These are phyloP conservation scores for Drosophila longiperda DNA, from an alignment of 2,888 invertebrate genomes.

Conservation along the genomic window DNA sequence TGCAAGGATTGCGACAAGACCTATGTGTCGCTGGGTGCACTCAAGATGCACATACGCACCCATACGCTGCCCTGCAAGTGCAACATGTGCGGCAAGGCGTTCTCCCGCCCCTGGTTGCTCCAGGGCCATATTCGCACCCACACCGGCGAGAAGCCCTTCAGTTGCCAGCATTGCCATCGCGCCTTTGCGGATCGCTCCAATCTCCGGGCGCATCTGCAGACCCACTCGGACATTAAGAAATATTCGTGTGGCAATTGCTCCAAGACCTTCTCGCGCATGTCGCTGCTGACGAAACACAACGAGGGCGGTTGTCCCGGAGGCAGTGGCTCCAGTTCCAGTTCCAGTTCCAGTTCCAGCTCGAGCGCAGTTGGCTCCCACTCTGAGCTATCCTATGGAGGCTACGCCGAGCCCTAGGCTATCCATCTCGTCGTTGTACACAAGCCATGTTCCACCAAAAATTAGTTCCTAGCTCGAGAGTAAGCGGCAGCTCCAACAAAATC, in stretches of 20 bases:
- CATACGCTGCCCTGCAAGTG: constrained; percentile 99
- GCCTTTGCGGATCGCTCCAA: constrained; percentile 99
- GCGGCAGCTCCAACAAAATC: constrained; percentile 57
- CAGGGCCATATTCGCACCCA: constrained; percentile 99
- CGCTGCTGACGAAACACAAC: constrained; percentile 96
- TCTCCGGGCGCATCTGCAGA: constrained; percentile 97
- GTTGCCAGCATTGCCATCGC: constrained; percentile 96
- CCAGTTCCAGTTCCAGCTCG: constrained; percentile 40
- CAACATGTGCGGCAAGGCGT: constrained; percentile 97
- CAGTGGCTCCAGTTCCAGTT: constrained; percentile 31
- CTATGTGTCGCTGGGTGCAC: constrained; percentile 96
- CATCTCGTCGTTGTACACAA: constrained; percentile 41
- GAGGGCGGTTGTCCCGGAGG: constrained; percentile 93
- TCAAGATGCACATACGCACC: constrained; percentile 99
- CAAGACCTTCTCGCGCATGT: constrained; percentile 99
- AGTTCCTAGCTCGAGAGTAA: constrained; percentile 83
- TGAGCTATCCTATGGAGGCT: constrained; percentile 69
- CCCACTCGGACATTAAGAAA: constrained; percentile 98
- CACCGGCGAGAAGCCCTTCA: constrained; percentile 99
- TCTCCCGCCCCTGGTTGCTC: constrained; percentile 98
- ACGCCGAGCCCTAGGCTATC: constrained; percentile 72
- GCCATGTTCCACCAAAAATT: constrained; percentile 85
- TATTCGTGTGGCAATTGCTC: constrained; percentile 97
- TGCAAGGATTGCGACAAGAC: constrained; percentile 99
- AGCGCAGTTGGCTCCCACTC: constrained; percentile 43